Evolutionary conservation across 2,113 vertebrate species (phyloP).

Genomic region (Rhinolophus ferrumequinum): DNA sequence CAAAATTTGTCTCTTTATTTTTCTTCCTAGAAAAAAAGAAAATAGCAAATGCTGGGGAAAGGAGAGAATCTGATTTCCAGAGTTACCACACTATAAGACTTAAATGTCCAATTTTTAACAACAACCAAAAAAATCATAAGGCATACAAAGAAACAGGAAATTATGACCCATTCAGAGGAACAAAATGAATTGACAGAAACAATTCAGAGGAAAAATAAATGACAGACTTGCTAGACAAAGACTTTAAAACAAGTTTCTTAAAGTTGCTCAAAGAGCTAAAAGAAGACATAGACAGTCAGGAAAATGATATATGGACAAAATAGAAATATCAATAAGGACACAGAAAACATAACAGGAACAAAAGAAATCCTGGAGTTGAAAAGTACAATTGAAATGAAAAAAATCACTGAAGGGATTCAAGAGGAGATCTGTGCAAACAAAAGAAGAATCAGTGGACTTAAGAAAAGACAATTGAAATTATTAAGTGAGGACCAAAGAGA

Average conservation of each 20-base stretch:
- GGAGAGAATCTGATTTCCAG: background rate
- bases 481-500: background rate
- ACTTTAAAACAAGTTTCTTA: background rate
- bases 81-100: background rate
- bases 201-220: background rate
- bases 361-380: background rate
- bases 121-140: background rate
- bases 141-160: background rate
- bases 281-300: background rate
- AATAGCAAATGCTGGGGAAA: background rate
- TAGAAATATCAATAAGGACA: background rate
- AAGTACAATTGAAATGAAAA: background rate
- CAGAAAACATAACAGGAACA: background rate
- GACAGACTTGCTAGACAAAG: background rate
- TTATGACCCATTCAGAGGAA: background rate
- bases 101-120: background rate
- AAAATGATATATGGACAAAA: background rate
- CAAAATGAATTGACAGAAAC: background rate
- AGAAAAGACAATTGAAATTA: background rate
- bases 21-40: background rate
- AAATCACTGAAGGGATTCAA: background rate
- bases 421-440: background rate
- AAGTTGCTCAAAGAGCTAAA: background rate
- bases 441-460: background rate
- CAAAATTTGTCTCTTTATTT: slow-evolving; percentile 16